phyloP scores from a whole-genome alignment of 2,888 invertebrate species.

The Drosophila glabriapex region DNA sequence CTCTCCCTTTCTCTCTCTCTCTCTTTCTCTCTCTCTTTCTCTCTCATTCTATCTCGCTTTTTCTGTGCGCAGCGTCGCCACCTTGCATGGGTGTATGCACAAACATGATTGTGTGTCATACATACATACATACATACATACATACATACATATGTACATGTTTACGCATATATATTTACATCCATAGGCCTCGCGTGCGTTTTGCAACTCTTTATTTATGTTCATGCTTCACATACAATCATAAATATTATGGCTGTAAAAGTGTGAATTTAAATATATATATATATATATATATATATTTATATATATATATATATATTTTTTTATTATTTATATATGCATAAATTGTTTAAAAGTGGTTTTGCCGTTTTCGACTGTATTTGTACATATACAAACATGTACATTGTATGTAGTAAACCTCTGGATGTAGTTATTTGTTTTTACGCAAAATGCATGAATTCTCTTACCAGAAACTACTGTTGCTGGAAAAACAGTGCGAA shows the following conservation, averaged over 20 bases:
- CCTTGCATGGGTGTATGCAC: constrained; percentile 53
- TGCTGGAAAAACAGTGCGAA: not conserved
- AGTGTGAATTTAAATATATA: not conserved
- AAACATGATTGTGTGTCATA: constrained; percentile 5
- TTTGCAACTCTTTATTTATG: constrained; percentile 52
- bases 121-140: not conserved
- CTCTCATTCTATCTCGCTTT: constrained; percentile 10
- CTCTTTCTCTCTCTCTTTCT: constrained; percentile 12
- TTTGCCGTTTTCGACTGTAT: constrained; percentile 3
- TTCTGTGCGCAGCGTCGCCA: constrained; percentile 59
- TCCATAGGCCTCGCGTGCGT: constrained; percentile 36
- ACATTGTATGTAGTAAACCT: not conserved
- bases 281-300: not conserved
- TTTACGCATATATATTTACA: constrained; percentile 5
- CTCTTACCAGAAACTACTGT: not conserved
- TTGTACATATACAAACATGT: constrained; percentile 2
- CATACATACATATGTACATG: constrained; percentile 3
- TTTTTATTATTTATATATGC: not conserved
- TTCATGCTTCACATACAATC: constrained; percentile 43
- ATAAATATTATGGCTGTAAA: constrained; percentile 4
- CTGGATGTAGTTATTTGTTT: not conserved
- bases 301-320: not conserved
- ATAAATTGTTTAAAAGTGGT: constrained; percentile 39
- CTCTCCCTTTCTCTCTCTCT: constrained; percentile 14
- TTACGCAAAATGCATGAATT: not conserved